Conservation (phyloP, 2,113 vertebrate genomes). For the Indicator indicator region DNA sequence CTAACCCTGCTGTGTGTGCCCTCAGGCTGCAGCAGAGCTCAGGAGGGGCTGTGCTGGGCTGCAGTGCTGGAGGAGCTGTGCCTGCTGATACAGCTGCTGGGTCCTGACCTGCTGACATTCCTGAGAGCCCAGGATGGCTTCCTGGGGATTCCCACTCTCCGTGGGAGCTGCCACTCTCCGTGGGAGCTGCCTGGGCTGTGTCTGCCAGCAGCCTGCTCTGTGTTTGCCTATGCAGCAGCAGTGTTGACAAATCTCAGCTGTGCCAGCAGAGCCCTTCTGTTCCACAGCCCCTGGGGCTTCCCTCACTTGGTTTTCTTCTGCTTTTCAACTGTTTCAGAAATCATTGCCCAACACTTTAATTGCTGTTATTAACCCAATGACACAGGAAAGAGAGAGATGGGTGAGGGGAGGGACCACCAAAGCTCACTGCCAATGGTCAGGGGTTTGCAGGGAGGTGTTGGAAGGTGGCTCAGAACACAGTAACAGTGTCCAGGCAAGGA, state of each 20-base stretch:
- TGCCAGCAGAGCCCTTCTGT: constrained; percentile 43
- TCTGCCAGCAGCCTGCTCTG: constrained; percentile 4
- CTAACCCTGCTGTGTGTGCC: not conserved
- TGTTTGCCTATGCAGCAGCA: not conserved
- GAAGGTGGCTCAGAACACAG: not conserved
- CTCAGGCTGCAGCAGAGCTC: not conserved
- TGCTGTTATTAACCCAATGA: not conserved
- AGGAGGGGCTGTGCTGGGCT: not conserved
- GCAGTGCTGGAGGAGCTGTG: not conserved
- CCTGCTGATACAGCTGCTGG: not conserved
- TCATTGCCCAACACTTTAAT: not conserved
- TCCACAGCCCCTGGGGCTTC: not conserved
- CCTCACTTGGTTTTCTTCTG: not conserved
- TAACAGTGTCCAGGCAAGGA: not conserved
- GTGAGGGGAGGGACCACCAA: not conserved
- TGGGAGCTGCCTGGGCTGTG: not conserved
- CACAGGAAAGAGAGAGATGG: not conserved
- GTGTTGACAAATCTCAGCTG: constrained; percentile 39
- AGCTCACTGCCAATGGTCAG: not conserved
- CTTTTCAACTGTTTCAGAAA: not conserved
- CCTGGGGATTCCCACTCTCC: not conserved
- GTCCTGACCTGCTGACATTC: constrained; percentile 3
- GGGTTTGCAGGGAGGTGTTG: rapidly evolving
- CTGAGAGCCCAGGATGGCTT: rapidly evolving
- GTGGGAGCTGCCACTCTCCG: constrained; percentile 24